Conservation (phyloP, 1,140 invertebrate species). For the Adelges cooleyi region DNA sequence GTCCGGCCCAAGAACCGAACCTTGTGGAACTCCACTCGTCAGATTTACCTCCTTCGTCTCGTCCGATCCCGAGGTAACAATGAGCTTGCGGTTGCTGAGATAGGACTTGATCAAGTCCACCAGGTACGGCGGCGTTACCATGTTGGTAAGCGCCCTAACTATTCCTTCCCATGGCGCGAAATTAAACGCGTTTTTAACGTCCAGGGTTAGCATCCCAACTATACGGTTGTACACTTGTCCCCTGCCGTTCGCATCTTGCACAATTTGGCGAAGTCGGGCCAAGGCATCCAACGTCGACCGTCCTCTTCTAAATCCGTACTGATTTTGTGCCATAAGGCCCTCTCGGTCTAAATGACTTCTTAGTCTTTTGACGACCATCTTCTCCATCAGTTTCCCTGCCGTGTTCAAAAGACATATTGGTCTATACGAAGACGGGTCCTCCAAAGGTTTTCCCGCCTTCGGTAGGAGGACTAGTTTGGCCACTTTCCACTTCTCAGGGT, state of each 20-base stretch:
- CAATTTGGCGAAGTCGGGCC: not conserved
- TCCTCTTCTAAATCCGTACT: not conserved
- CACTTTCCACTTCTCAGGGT: not conserved
- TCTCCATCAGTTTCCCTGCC: not conserved
- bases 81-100: not conserved
- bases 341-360: not conserved
- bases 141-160: not conserved
- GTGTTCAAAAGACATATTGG: not conserved
- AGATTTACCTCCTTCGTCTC: not conserved
- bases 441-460: not conserved
- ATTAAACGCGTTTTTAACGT: not conserved
- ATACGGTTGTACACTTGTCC: too few relatives aligned
- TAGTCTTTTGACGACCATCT: not conserved
- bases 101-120: not conserved
- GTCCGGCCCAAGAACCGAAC: not conserved
- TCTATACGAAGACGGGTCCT: not conserved
- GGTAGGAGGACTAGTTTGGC: not conserved
- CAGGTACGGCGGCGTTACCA: accelerated
- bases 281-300: not conserved
- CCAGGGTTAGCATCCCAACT: not conserved
- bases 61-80: too few relatives aligned
- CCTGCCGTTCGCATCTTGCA: not conserved
- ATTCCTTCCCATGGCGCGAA: not conserved
- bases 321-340: not conserved
- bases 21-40: not conserved